A percentile compares a stretch with the other conserved stretches of the same genome.
Conservation (phyloP, 2,113 vertebrate genomes). For the Petroica traversi region DNA sequence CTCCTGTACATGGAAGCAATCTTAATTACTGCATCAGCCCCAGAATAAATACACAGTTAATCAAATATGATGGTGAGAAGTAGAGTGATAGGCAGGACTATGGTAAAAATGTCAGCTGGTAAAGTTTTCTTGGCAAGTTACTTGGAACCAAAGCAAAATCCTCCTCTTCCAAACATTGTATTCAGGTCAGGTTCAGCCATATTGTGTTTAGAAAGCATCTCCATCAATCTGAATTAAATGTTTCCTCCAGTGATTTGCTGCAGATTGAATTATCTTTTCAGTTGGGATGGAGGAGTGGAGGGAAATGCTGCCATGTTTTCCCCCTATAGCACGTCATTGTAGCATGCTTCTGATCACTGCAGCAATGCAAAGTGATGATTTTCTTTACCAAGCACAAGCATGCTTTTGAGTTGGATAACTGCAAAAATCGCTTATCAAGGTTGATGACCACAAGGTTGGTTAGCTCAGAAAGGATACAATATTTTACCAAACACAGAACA, state of each 20-base stretch:
- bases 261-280: not conserved
- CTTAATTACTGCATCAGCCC: not conserved
- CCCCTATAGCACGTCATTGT: not conserved
- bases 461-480: not conserved
- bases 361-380: not conserved
- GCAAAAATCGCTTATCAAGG: not conserved
- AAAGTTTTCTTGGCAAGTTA: not conserved
- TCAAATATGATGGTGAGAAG: not conserved
- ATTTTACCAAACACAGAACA: not conserved
- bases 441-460: not conserved
- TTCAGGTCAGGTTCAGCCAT: not conserved
- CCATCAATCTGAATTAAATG: not conserved
- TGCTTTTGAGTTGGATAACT: not conserved
- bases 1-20: not conserved
- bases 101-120: not conserved
- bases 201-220: not conserved
- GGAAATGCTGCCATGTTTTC: not conserved
- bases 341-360: not conserved
- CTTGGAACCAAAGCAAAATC: not conserved
- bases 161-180: not conserved
- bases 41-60: not conserved
- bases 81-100: not conserved
- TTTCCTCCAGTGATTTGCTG: not conserved
- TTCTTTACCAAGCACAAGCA: not conserved
- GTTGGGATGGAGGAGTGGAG: not conserved